phyloP scores from a whole-genome alignment of 2,888 invertebrate species.

The Gnatocerus cornutus region DNA sequence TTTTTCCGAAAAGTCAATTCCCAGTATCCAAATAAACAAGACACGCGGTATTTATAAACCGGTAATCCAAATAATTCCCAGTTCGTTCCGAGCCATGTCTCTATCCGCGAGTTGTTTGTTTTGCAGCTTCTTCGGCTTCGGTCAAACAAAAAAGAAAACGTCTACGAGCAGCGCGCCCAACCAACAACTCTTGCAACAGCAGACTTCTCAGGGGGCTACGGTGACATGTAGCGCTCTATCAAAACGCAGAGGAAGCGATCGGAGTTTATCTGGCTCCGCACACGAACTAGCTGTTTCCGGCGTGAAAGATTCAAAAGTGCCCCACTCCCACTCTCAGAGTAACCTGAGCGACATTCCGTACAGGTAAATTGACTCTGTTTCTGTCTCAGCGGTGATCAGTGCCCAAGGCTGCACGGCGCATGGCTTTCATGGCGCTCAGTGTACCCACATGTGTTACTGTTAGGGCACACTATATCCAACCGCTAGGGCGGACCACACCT shows the following conservation, averaged over 20 bases:
- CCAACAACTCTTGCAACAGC: conserved; percentile 70
- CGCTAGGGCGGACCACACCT: conserved; percentile 31
- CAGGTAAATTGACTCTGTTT: conserved; percentile 74
- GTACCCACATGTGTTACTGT: conserved; percentile 56
- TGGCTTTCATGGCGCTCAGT: conserved; percentile 64
- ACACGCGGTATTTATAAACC: conserved; percentile 20
- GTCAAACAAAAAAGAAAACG: conserved; percentile 89
- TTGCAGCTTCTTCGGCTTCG: conserved; percentile 90
- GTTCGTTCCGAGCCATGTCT: conserved; percentile 9
- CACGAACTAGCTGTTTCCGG: conserved; percentile 87
- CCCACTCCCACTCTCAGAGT: conserved; percentile 92
- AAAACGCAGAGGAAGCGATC: conserved; percentile 86
- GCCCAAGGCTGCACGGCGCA: conserved; percentile 60
- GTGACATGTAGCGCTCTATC: conserved; percentile 71
- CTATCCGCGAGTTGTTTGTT: conserved; percentile 4
- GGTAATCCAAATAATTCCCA: conserved; percentile 21
- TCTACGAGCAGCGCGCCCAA: conserved; percentile 74
- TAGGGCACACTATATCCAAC: conserved; percentile 54
- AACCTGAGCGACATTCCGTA: conserved; percentile 90
- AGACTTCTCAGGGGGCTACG: conserved; percentile 64
- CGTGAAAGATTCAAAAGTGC: conserved; percentile 78
- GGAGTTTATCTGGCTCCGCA: conserved; percentile 88
- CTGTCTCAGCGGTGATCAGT: conserved; percentile 32
- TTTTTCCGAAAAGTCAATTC: conserved; percentile 11
- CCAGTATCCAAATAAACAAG: conserved; percentile 13